A percentile compares a stretch with the other conserved stretches of the same genome.
Evolutionary conservation across 2,797 vertebrate genomes (phyloP).

Genomic region (Poeciliopsis turneri): DNA sequence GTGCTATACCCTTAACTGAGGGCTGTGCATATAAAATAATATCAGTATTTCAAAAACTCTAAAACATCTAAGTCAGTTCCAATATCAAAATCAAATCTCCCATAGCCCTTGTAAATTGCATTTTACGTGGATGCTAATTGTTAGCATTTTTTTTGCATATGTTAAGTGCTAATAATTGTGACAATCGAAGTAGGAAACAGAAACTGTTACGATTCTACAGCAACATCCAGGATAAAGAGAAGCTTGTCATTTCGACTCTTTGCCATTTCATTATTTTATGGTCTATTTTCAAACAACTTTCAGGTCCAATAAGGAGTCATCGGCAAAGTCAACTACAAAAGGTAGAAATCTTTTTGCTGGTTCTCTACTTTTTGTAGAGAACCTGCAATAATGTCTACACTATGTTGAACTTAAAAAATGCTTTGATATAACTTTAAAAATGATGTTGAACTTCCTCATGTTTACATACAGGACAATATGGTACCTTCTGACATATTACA

Average conservation of each 20-base stretch:
- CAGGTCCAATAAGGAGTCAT: too few relatives aligned
- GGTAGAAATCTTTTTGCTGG: too few relatives aligned
- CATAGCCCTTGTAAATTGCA: background rate
- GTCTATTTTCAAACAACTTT: too few relatives aligned
- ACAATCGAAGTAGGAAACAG: background rate
- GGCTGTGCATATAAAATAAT: background rate
- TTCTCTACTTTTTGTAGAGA: too few relatives aligned
- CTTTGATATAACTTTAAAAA: conserved; percentile 17
- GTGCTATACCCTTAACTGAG: background rate
- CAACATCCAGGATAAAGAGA: too few relatives aligned
- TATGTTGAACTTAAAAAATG: background rate
- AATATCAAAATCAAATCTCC: background rate
- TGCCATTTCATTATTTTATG: too few relatives aligned
- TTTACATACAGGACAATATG: conserved; percentile 33
- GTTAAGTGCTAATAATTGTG: background rate
- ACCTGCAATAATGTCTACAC: background rate
- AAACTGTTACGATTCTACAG: background rate
- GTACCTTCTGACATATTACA: conserved; percentile 46
- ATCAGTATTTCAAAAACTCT: background rate
- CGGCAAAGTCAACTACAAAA: too few relatives aligned
- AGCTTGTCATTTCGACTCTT: too few relatives aligned
- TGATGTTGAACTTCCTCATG: conserved; percentile 14
- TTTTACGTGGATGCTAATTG: background rate
- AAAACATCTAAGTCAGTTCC: background rate
- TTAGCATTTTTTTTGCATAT: background rate